Evolutionary conservation across 2,888 invertebrate species (phyloP).

Genomic region (Automeris io): DNA sequence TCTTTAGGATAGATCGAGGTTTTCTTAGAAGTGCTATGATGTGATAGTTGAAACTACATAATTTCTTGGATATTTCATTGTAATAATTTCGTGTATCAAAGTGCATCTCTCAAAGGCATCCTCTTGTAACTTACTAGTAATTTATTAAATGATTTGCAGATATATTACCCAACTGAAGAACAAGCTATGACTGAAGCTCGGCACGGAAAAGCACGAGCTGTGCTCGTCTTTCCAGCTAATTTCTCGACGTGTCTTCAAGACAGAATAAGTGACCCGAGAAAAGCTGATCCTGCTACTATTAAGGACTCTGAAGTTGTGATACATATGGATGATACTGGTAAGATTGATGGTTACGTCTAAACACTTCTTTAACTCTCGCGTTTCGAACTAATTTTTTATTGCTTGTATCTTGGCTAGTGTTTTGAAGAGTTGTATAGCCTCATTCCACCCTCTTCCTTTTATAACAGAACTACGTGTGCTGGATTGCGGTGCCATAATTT

Average conservation of each 20-base stretch:
- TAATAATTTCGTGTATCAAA: too few species aligned
- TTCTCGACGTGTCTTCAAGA: conserved; percentile 83
- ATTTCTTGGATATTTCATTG: neutral
- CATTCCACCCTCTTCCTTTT: too few species aligned
- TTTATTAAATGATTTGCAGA: too few species aligned
- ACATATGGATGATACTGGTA: conserved; percentile 91
- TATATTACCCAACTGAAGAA: conserved; percentile 73
- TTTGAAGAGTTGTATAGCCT: too few species aligned
- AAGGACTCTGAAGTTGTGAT: conserved; percentile 81
- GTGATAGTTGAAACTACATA: neutral
- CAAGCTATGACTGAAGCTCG: conserved; percentile 81
- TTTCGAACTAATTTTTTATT: too few species aligned
- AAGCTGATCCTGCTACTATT: conserved; percentile 76
- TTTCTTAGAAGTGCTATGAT: too few species aligned
- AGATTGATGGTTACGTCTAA: conserved; percentile 12
- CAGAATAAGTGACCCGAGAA: conserved; percentile 77
- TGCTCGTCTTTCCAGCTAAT: conserved; percentile 84
- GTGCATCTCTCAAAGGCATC: too few species aligned
- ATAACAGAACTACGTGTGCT: too few species aligned
- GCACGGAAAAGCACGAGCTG: conserved; percentile 85
- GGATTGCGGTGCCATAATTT: too few species aligned
- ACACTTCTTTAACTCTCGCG: neutral
- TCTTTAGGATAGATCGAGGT: too few species aligned
- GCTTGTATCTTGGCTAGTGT: too few species aligned
- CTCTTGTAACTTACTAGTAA: too few species aligned